Percentiles rank a stretch among this genome's conserved stretches.
phyloP scores from a whole-genome alignment of 2,888 invertebrate genomes.

The Adineta ricciae region DNA sequence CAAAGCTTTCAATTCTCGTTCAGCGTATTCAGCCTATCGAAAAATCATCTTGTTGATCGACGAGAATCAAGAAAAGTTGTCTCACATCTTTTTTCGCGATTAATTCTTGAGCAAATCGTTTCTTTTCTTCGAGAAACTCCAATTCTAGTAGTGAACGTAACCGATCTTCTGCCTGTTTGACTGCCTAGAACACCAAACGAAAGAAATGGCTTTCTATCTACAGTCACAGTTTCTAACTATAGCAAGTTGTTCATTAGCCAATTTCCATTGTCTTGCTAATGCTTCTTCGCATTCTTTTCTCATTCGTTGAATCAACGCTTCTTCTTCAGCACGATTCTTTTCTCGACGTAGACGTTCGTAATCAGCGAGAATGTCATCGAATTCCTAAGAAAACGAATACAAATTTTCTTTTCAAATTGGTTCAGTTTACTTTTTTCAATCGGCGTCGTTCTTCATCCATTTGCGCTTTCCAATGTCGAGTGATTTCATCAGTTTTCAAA shows the following conservation, averaged over 20 bases:
- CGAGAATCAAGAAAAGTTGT: neutral
- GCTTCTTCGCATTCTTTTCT: conserved; percentile 30
- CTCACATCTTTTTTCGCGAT: neutral
- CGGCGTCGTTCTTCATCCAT: conserved; percentile 18
- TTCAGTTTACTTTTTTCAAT: conserved; percentile 19
- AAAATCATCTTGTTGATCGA: neutral
- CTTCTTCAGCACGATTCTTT: conserved; percentile 7
- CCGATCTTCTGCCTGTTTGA: neutral
- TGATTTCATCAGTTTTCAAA: conserved; percentile 1
- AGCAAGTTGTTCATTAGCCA: conserved; percentile 9
- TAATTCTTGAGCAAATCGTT: neutral
- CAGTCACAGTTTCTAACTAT: neutral
- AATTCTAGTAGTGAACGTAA: neutral
- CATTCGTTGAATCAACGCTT: conserved; percentile 23
- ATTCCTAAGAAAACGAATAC: neutral
- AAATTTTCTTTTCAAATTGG: neutral
- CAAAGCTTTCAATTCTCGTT: conserved; percentile 35
- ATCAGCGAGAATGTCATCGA: neutral
- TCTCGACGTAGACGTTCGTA: neutral
- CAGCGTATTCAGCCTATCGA: conserved; percentile 24
- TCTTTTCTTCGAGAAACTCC: neutral
- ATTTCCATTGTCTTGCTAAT: conserved; percentile 25
- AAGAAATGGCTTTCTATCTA: no score
- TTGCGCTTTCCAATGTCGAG: neutral
- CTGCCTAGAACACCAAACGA: neutral